Evolutionary conservation across 2,797 vertebrate genomes (phyloP).

Genomic region (Staurois parvus): DNA sequence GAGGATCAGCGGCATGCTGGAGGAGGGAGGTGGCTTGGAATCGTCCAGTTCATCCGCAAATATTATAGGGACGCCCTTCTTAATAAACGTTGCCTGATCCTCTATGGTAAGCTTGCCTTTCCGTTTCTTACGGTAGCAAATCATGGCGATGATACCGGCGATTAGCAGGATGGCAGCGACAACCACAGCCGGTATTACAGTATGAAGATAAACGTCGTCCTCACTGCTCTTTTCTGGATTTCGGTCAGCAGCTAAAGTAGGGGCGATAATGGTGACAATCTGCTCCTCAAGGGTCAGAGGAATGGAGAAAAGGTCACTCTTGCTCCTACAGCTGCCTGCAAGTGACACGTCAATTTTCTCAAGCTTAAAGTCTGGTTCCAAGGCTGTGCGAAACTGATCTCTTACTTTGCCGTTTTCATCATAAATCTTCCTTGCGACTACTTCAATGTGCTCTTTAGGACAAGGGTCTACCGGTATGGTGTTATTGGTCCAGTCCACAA

Average conservation of each 20-base stretch:
- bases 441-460: constrained; percentile 87
- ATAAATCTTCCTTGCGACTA: constrained; percentile 83
- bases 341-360: constrained; percentile 82
- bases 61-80: constrained; percentile 97
- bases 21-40: constrained; percentile 94
- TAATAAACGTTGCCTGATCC: constrained; percentile 98
- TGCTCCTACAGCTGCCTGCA: constrained; percentile 80
- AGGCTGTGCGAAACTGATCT: constrained; percentile 73
- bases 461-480: constrained; percentile 89
- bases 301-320: constrained; percentile 80
- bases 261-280: constrained; percentile 66
- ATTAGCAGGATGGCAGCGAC: constrained; percentile 93
- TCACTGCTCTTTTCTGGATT: constrained; percentile 89
- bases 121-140: constrained; percentile 97
- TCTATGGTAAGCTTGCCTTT: constrained; percentile 97
- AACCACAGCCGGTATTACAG: constrained; percentile 94
- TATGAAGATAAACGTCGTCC: constrained; percentile 95
- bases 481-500: constrained; percentile 96
- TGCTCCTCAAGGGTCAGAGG: constrained; percentile 76
- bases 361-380: constrained; percentile 91
- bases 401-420: constrained; percentile 80
- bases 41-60: constrained; percentile 96
- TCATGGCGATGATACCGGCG: constrained; percentile 95
- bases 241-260: constrained; percentile 76
- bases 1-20: constrained; percentile 95